A percentile compares a stretch with the other conserved stretches of the same genome.
Evolutionary conservation across 2,113 vertebrate genomes (phyloP).

Genomic region (Oxyruncus cristatus): DNA sequence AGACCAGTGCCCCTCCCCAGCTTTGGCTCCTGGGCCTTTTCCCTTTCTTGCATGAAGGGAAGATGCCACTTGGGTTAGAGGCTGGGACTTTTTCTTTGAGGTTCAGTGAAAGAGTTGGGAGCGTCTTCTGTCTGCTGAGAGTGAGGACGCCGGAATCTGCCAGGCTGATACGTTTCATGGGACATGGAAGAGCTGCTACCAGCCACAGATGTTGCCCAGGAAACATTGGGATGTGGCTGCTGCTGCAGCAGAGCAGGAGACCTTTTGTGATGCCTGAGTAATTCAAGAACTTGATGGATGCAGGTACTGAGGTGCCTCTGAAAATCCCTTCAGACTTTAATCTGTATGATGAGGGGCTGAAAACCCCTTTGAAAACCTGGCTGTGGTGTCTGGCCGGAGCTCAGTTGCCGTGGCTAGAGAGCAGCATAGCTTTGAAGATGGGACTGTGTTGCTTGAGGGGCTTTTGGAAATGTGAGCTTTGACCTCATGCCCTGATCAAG

Average conservation of each 20-base stretch:
- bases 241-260: background rate
- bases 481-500: background rate
- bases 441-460: background rate
- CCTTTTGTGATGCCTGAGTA: background rate
- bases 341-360: background rate
- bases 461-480: background rate
- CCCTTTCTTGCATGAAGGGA: fast-evolving
- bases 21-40: background rate
- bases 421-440: background rate
- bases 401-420: background rate
- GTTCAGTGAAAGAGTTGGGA: background rate
- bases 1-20: background rate
- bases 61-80: background rate
- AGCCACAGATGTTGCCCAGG: background rate
- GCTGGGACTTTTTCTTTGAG: background rate
- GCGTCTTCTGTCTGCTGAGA: background rate
- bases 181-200: background rate
- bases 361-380: background rate
- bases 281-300: background rate
- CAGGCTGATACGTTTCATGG: fast-evolving
- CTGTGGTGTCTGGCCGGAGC: background rate
- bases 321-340: background rate
- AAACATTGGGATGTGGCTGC: background rate
- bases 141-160: background rate
- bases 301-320: background rate